These are phyloP conservation scores for Plagiodera versicolora DNA, from an alignment of 2,888 invertebrate species.

Conservation along the genomic window DNA sequence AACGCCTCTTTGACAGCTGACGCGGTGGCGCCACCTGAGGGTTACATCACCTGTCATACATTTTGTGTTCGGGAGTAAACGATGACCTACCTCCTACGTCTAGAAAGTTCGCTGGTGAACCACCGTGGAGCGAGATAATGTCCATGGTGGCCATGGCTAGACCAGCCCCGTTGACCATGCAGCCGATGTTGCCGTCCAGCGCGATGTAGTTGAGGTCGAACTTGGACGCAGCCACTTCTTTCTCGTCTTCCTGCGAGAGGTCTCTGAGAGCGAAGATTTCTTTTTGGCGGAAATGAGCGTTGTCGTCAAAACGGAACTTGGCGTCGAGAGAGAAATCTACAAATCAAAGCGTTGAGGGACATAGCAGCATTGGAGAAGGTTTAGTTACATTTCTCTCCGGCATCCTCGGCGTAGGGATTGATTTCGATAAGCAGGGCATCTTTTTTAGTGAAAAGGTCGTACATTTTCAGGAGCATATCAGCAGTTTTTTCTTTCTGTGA, in stretches of 20 bases:
- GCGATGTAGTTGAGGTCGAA: constrained; percentile 93
- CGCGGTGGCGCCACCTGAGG: constrained; percentile 82
- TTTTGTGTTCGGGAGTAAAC: too few relatives aligned
- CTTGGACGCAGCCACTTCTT: constrained; percentile 89
- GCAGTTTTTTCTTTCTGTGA: constrained; percentile 69
- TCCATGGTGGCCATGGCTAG: constrained; percentile 99
- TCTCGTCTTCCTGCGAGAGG: constrained; percentile 88
- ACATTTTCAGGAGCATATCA: constrained; percentile 79
- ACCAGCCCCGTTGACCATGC: constrained; percentile 95
- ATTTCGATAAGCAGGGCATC: constrained; percentile 91
- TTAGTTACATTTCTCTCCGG: constrained; percentile 68
- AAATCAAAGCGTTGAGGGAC: constrained; percentile 20
- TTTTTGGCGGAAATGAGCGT: constrained; percentile 89
- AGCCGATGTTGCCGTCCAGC: constrained; percentile 91
- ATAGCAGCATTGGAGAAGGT: neutral
- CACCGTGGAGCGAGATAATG: constrained; percentile 94
- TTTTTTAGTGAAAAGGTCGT: constrained; percentile 82
- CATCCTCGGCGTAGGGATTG: constrained; percentile 94
- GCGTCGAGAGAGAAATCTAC: constrained; percentile 83
- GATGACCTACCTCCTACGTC: constrained; percentile 77
- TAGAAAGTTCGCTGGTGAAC: constrained; percentile 93
- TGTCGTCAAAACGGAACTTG: constrained; percentile 94
- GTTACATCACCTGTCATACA: too few relatives aligned
- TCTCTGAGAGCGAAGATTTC: constrained; percentile 82
- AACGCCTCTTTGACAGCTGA: constrained; percentile 93